phyloP scores from a whole-genome alignment of 2,113 vertebrate genomes.

The Myanophis thanlyinensis region DNA sequence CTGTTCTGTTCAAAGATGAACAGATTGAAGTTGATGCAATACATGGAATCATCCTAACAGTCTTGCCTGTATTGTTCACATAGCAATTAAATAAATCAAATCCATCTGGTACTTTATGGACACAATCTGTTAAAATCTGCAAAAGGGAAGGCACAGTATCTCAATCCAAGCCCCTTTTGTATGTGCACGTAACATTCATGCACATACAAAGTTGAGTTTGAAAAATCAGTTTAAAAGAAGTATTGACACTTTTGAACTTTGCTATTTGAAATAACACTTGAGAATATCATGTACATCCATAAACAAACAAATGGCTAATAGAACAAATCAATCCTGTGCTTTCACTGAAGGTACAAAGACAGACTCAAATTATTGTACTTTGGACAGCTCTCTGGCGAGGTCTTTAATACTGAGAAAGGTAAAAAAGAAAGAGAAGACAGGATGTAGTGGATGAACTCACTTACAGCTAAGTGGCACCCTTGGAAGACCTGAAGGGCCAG shows the following conservation, averaged over 20 bases:
- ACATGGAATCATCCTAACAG: neutral
- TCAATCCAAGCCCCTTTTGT: neutral
- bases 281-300: neutral
- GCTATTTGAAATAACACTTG: neutral
- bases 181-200: neutral
- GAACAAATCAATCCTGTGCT: neutral
- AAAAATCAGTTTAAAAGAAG: neutral
- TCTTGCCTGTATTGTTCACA: neutral
- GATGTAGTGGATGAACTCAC: neutral
- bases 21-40: neutral
- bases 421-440: neutral
- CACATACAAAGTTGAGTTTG: neutral
- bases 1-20: neutral
- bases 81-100: neutral
- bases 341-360: neutral
- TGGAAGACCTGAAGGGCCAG: neutral
- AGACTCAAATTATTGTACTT: neutral
- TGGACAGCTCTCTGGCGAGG: neutral
- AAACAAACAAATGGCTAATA: neutral
- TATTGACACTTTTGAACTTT: neutral
- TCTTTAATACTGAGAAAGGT: neutral
- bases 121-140: neutral
- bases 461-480: neutral
- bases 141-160: neutral
- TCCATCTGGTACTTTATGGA: neutral